Evolutionary conservation across 2,113 vertebrate species (phyloP), one percentile per base, ranked within the genome.

Genomic region (Psittacus erithacus): DNA sequence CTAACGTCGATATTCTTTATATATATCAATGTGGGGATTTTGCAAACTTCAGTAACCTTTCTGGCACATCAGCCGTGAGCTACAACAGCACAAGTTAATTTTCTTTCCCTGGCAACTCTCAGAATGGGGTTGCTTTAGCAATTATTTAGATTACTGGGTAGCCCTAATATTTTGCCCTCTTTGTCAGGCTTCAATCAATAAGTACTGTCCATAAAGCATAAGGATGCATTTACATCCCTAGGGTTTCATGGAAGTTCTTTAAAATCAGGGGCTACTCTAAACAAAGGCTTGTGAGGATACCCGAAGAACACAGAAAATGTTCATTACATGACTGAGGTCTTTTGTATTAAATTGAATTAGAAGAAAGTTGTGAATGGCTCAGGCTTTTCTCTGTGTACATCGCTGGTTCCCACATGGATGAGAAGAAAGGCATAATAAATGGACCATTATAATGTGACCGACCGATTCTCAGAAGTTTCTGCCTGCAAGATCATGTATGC

Each of bases 251-350:
- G 27, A 77, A 29, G 6, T 33, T 62, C 9, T 74, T 89, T 63
- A 39, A 81, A 84, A 70, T 39, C 27, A 53, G 59, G 69, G 10
- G 9, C 13, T 43, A 25, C 10, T 64, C 38, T 80, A 17, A 7
- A 20, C 53, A 33, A 64, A n/a, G 2, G 9, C 70, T 82, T 88
- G 6, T 90, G n/a, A 53, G 31, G 27, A 44, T 7, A 68, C 5
- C 19, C 50, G 41, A 81, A 39, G n/a, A 77, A 17, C 0, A 0
- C 2, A 59, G 31, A 75, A 82, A 43, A 53, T 29, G 2, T 47
- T 6, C 33, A 47, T 84, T 80, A 67, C 8, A 18, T 49, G 23
- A 4, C n/a, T 80, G 57, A 41, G 11, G 2, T 74, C 49, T 84
- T 86, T 74, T 63, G 3, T 52, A 25, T 81, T 49, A 63, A 64